Percentiles rank a stretch among this genome's conserved stretches.
Conservation (phyloP, 2,113 vertebrate species). For the Eclectus roratus region DNA sequence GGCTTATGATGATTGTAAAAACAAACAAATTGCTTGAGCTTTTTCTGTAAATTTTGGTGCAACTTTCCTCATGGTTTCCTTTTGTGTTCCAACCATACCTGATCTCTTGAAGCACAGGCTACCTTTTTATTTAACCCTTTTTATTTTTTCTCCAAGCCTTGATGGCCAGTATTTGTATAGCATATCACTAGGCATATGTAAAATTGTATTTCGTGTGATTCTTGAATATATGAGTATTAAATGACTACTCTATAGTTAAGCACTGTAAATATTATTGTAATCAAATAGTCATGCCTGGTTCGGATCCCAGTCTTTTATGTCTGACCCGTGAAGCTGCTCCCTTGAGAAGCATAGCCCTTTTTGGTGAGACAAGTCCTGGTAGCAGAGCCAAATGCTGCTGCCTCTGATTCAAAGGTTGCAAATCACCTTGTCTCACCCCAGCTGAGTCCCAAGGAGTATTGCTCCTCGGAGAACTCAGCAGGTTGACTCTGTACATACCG, state of each 20-base stretch:
- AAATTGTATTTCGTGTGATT: neutral
- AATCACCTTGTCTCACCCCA: neutral
- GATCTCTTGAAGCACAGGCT: neutral
- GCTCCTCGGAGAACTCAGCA: neutral
- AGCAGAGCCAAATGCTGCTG: neutral
- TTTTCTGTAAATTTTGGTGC: neutral
- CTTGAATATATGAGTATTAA: neutral
- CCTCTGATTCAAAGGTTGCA: neutral
- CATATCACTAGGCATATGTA: rapidly evolving
- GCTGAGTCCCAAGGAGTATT: neutral
- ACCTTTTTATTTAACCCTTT: neutral
- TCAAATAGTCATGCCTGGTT: neutral
- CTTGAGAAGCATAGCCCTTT: neutral
- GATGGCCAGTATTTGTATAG: neutral
- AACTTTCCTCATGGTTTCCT: neutral
- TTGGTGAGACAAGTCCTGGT: neutral
- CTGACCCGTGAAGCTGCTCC: neutral
- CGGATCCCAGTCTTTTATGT: neutral
- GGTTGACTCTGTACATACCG: neutral
- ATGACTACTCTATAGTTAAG: neutral
- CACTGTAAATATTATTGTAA: neutral
- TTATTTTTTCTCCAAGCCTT: neutral
- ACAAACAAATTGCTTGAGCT: neutral
- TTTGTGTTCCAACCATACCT: neutral
- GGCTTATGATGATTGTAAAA: neutral